phyloP scores from a whole-genome alignment of 2,113 vertebrate genomes.

The Dromiciops gliroides region DNA sequence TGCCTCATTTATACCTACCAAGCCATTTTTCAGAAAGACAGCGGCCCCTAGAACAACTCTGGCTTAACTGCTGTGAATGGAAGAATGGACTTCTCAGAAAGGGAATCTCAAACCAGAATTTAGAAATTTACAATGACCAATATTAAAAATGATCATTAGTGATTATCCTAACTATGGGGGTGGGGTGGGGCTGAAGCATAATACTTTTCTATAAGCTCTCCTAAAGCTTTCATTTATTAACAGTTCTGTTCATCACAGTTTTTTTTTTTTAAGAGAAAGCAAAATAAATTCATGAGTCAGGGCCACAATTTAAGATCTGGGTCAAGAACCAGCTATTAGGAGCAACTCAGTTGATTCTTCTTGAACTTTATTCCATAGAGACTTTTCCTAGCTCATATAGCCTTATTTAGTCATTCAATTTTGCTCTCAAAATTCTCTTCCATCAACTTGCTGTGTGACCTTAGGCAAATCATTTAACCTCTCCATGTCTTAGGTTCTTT shows the following conservation, averaged over 20 bases:
- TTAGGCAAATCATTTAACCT: background rate
- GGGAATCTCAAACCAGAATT: background rate
- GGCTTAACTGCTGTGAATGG: background rate
- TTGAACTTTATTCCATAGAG: no score
- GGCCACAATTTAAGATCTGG: background rate
- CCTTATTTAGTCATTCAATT: background rate
- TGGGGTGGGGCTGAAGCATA: background rate
- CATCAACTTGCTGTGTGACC: background rate
- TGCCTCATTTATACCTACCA: background rate
- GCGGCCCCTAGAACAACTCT: background rate
- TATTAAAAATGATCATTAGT: background rate
- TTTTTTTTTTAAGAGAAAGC: background rate
- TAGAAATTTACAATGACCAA: background rate
- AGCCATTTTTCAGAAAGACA: background rate
- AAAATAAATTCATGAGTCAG: background rate
- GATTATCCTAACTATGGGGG: background rate
- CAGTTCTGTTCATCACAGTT: background rate
- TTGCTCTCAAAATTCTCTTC: background rate
- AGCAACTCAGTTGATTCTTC: background rate
- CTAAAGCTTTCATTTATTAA: background rate
- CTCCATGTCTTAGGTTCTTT: background rate
- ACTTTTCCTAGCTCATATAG: background rate
- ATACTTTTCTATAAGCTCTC: background rate
- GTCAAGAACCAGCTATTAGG: background rate
- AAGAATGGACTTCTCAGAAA: background rate